A percentile compares a stretch with the other conserved stretches of the same genome.
Conservation (phyloP, 2,797 vertebrate species). For the Threskiornis aethiopicus region DNA sequence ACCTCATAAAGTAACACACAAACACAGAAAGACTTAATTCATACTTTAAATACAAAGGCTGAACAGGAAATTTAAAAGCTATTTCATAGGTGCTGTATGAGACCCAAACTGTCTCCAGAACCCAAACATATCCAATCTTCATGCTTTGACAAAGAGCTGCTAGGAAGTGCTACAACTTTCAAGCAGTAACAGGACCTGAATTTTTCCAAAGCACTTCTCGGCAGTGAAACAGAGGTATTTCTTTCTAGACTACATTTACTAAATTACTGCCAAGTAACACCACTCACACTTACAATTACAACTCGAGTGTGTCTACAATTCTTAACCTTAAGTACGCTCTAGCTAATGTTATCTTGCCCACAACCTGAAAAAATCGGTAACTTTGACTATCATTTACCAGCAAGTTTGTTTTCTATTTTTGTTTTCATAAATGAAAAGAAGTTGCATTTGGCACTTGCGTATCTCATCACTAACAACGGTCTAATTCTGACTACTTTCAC, state of each 20-base stretch:
- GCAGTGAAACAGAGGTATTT: background rate
- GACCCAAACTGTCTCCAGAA: background rate
- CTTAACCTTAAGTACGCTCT: background rate
- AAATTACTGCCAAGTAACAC: background rate
- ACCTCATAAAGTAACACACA: conserved; percentile 15
- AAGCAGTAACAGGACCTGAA: background rate
- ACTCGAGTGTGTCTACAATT: background rate
- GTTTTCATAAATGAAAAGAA: background rate
- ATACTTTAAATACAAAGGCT: background rate
- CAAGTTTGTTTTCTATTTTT: background rate
- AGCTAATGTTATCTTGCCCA: background rate
- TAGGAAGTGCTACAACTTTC: background rate
- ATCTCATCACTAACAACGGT: background rate
- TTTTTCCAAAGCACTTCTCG: background rate
- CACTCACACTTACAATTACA: background rate
- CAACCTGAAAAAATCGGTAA: background rate
- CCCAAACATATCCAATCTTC: background rate
- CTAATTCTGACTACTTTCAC: background rate
- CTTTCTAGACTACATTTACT: rapidly evolving
- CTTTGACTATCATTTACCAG: background rate
- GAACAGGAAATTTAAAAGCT: background rate
- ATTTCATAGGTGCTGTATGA: background rate
- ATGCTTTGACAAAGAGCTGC: background rate
- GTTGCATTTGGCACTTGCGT: background rate
- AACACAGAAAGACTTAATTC: conserved; percentile 2